Percentiles rank a stretch among this genome's conserved stretches.
Evolutionary conservation across 2,888 invertebrate genomes (phyloP).

Genomic region (Bellardia bayeri): DNA sequence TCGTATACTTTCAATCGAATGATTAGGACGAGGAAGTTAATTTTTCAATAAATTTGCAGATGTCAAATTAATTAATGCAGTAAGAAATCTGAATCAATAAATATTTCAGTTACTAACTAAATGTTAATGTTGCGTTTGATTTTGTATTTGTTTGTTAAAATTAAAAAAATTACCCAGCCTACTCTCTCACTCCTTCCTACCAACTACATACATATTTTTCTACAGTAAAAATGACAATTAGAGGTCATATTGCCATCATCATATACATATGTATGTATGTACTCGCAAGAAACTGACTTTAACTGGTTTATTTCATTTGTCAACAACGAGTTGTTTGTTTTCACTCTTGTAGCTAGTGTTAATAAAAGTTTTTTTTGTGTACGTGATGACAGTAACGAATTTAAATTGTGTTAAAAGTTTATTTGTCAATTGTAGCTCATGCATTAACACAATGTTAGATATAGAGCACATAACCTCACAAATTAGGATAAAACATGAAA

Average conservation of each 20-base stretch:
- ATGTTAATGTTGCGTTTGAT: too few relatives aligned
- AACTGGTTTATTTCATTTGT: constrained; percentile 25
- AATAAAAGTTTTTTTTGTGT: constrained; percentile 40
- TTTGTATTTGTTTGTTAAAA: too few relatives aligned
- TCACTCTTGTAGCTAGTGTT: not conserved
- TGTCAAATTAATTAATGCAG: too few relatives aligned
- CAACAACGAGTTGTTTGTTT: not conserved
- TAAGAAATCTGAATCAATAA: too few relatives aligned
- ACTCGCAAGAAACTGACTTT: not conserved
- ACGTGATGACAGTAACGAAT: constrained; percentile 33
- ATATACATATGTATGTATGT: too few relatives aligned
- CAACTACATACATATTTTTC: not conserved
- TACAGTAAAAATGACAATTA: constrained; percentile 29
- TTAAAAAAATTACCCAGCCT: too few relatives aligned
- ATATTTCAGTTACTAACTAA: too few relatives aligned
- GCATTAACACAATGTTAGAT: not conserved
- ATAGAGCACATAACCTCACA: not conserved
- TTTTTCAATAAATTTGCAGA: too few relatives aligned
- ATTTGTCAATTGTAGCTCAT: constrained; percentile 19
- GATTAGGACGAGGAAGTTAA: too few relatives aligned
- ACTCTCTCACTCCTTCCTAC: too few relatives aligned
- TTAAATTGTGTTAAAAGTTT: constrained; percentile 46
- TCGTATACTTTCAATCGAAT: not conserved
- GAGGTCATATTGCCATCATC: constrained; percentile 22
- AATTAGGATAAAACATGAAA: not conserved